Evolutionary conservation across 1,140 invertebrate species (phyloP).

Genomic region (Bombyx mori): DNA sequence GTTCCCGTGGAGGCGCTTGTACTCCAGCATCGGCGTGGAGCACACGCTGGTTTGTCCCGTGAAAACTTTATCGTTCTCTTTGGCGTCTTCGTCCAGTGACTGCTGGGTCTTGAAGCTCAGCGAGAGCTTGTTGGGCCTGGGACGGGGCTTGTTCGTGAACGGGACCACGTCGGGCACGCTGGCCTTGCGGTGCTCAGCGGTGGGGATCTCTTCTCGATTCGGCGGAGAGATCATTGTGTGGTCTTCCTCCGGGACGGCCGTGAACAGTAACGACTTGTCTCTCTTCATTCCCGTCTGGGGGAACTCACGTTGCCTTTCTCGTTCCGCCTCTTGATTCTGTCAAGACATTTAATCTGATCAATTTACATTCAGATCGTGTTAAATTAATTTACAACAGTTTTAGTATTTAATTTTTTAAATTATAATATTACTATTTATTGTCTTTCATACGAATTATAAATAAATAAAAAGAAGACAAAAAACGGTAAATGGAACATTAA

Average conservation of each 20-base stretch:
- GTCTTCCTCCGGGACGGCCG: constrained; percentile 82
- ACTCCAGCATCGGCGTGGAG: constrained; percentile 81
- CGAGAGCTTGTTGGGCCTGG: constrained; percentile 72
- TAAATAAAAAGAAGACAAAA: too few relatives aligned
- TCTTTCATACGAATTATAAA: too few relatives aligned
- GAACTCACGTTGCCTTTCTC: constrained; percentile 45
- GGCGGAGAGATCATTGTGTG: constrained; percentile 61
- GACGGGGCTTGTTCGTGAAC: constrained; percentile 63
- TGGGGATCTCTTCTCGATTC: constrained; percentile 33
- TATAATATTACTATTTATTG: too few relatives aligned
- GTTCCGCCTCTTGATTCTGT: constrained; percentile 57
- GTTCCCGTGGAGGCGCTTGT: constrained; percentile 79
- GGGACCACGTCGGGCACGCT: constrained; percentile 67
- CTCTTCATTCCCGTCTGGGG: constrained; percentile 75
- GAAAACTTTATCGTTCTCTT: constrained; percentile 66
- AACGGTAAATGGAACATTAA: neutral
- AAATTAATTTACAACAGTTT: too few relatives aligned
- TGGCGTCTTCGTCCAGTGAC: constrained; percentile 68
- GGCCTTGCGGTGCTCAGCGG: constrained; percentile 35
- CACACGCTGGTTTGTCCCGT: constrained; percentile 79
- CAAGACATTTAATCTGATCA: constrained; percentile 3
- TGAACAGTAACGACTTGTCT: constrained; percentile 83
- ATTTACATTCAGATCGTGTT: too few relatives aligned
- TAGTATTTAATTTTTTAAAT: too few relatives aligned
- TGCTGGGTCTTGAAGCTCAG: constrained; percentile 72